phyloP scores from a whole-genome alignment of 1,140 invertebrate species.

The Mylabris phalerata region DNA sequence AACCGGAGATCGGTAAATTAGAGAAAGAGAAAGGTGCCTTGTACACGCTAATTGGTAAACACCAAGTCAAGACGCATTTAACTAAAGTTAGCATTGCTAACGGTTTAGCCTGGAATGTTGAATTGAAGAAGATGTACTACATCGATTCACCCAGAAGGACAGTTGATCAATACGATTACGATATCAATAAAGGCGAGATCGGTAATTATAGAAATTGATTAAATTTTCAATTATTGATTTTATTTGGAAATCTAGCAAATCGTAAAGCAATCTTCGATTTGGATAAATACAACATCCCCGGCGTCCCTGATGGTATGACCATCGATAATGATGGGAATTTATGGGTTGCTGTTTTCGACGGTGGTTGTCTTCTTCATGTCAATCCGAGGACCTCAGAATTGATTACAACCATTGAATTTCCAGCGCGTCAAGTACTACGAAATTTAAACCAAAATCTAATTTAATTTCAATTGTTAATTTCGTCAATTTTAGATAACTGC shows the following conservation, averaged over 20 bases:
- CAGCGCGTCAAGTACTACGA: constrained; percentile 3
- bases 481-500: constrained; percentile 10
- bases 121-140: constrained; percentile 64
- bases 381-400: constrained; percentile 36
- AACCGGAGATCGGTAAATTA: constrained; percentile 14
- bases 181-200: constrained; percentile 57
- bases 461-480: too few species aligned
- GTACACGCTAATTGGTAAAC: constrained; percentile 20
- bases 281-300: constrained; percentile 26
- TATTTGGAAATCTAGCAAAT: constrained; percentile 21
- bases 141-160: constrained; percentile 60
- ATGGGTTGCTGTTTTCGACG: constrained; percentile 54
- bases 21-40: constrained; percentile 21
- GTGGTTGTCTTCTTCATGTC: constrained; percentile 29
- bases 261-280: constrained; percentile 26
- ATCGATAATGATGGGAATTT: constrained; percentile 57
- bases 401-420: neutral
- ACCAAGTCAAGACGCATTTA: constrained; percentile 32
- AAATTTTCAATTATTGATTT: neutral
- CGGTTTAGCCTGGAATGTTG: constrained; percentile 67
- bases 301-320: constrained; percentile 61
- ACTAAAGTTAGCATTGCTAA: constrained; percentile 63
- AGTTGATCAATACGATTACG: constrained; percentile 66
- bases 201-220: constrained; percentile 45
- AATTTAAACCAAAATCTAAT: too few species aligned